Evolutionary conservation across 2,888 invertebrate species (phyloP), one percentile per base, ranked within the genome.

Genomic region (Sericinus montela): DNA sequence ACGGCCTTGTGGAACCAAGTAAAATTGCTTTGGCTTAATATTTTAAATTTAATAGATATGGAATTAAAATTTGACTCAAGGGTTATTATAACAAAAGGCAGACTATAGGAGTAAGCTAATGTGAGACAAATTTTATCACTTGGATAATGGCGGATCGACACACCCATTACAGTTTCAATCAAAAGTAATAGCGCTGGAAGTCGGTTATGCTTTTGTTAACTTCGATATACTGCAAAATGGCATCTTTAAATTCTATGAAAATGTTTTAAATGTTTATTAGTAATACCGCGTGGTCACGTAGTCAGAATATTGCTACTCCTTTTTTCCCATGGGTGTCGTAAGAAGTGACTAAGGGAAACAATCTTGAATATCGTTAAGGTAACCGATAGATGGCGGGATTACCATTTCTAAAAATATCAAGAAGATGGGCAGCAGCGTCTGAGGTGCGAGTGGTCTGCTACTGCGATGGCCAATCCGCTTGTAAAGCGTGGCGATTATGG

Each of bases 151-250:
- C 6, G 29, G 35, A 28, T 35, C 44, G 36, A 28, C 16, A 45
- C 36, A 11, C 37, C 19, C 36, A 29, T 36, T 28, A 45, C 45
- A 25, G 16, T 37, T 45, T 37, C 45, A 37, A 45, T 45, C 45
- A 37, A 36, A 37, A 29, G 11, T 45, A 37, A 45, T 45, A 15
- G 37, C 28, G 7, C 1, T 13, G 14, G 29, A 36, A 28, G 37
- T 23, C 25, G 15, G 11, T 37, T 45, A 36, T 15, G 29, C 28
- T 45, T 36, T 25, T 37, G 45, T 29, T 29, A 37, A 45, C 45
- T 45, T 35, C 16, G 36, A 16, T 4, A 37, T 19, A 19, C 28
- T 25, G 28, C 7, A 34, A 25, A 35, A 34, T 34, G 35, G 34
- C 34, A 10, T 25, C 34, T 35, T 25, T 14, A 35, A 25, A 34